Evolutionary conservation across 2,113 vertebrate genomes (phyloP).

Genomic region (Indicator maculatus): DNA sequence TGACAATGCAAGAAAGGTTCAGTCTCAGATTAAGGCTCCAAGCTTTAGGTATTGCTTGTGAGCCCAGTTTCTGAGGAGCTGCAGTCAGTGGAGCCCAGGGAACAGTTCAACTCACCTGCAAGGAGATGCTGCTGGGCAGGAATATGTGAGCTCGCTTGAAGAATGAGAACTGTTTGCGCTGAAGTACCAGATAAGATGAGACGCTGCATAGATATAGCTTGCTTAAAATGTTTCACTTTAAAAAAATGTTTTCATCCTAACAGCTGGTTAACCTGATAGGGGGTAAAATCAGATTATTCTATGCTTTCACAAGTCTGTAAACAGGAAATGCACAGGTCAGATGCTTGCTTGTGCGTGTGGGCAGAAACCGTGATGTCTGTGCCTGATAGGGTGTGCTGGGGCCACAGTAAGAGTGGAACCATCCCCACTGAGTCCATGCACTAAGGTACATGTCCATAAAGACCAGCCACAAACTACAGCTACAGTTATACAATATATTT

Average conservation of each 20-base stretch:
- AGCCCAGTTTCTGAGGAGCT: not conserved
- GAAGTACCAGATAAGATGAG: not conserved
- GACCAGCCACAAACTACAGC: not conserved
- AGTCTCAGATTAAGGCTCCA: not conserved
- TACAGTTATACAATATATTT: not conserved
- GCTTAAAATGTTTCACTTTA: not conserved
- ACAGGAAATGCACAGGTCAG: not conserved
- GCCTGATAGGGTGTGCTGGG: not conserved
- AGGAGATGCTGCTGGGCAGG: not conserved
- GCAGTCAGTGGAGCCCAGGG: not conserved
- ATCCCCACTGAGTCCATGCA: not conserved
- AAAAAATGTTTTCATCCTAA: not conserved
- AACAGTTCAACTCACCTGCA: not conserved
- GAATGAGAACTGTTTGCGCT: not conserved
- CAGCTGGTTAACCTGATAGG: not conserved
- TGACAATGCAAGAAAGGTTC: not conserved
- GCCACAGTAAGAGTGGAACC: no score
- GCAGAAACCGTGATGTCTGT: no score
- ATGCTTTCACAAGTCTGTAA: not conserved
- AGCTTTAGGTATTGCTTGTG: not conserved
- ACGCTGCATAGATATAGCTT: not conserved
- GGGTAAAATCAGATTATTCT: not conserved
- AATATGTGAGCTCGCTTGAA: not conserved
- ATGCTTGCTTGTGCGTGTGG: not conserved
- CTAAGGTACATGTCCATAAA: accelerated